Evolutionary conservation across 2,888 invertebrate species (phyloP), one percentile per base, ranked within the genome.

Genomic region (Chesias legatella): DNA sequence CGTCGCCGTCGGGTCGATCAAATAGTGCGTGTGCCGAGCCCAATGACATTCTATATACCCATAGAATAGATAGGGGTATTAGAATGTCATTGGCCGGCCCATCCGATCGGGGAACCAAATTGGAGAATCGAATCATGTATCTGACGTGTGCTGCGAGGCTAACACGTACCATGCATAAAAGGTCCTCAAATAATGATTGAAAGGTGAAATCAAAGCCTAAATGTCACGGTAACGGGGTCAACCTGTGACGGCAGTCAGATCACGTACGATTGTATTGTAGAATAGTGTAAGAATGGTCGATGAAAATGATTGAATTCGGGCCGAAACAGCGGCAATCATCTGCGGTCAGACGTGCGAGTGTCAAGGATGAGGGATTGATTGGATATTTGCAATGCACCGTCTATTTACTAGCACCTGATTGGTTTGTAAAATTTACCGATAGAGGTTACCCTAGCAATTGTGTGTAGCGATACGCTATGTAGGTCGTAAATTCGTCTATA

Each of bases 181-280:
- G 49, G 56, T 51, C 63, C 67, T 54, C 50, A 51, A 55, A 53
- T 62, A 63, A 62, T 56, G 56, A 55, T 58, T 48, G 58, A 60
- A 62, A 64, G 60, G 30, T 48, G 55, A 61, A 63, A 60, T 45
- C 43, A 35, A 72, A 17, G 13, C 13, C 13, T 17, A 17, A 71
- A 73, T 73, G 73, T 72, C 68, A 71, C 56, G 59, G 63, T 59
- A 71, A 70, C 58, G 73, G 51, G 71, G 72, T 60, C 74, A 62
- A 49, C 50, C 53, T 61, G 64, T 61, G 61, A 60, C 72, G 62
- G 72, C 64, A 65, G 73, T 57, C 53, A 29, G 41, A 53, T 65
- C 74, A 75, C 77, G 75, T 76, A 72, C 62, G 51, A 52, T 49
- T 47, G 52, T 59, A 66, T 67, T 71, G 66, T 65, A 63, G 61